Conservation (phyloP, 2,797 vertebrate species). For the Eulemur coronatus region DNA sequence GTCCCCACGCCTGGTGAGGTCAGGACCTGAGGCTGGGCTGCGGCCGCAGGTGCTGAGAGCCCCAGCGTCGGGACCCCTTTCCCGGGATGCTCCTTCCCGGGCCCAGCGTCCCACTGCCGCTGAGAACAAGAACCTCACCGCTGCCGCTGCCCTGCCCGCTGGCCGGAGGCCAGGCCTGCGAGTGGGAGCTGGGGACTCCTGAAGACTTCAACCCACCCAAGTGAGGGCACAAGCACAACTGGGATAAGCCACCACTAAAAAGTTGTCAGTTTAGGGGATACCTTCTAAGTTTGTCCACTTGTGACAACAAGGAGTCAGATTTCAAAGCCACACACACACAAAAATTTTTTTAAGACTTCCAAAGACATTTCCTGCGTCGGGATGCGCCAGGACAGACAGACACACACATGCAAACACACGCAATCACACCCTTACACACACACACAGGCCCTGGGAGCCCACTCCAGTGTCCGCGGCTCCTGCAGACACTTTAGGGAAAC, state of each 20-base stretch:
- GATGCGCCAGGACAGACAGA: constrained; percentile 25
- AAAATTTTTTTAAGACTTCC: constrained; percentile 44
- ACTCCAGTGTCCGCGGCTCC: background rate
- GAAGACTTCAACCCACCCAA: background rate
- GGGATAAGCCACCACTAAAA: background rate
- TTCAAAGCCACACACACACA: constrained; percentile 43
- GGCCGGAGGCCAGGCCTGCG: constrained; percentile 10
- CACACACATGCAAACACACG: background rate
- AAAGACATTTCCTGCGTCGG: constrained; percentile 56
- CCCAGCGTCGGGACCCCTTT: background rate
- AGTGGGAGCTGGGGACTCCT: background rate
- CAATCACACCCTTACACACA: background rate
- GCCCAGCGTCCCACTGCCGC: background rate
- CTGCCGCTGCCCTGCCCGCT: background rate
- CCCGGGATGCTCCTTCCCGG: background rate
- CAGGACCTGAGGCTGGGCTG: background rate
- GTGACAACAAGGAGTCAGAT: constrained; percentile 40
- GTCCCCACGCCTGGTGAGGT: background rate
- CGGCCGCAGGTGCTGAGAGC: background rate
- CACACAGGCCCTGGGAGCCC: background rate
- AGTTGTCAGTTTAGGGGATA: background rate
- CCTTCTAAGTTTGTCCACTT: constrained; percentile 10
- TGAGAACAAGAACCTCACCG: background rate
- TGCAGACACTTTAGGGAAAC: constrained; percentile 67
- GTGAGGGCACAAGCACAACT: background rate